Evolutionary conservation across 2,797 vertebrate species (phyloP).

Genomic region (Enteromius radiatus): DNA sequence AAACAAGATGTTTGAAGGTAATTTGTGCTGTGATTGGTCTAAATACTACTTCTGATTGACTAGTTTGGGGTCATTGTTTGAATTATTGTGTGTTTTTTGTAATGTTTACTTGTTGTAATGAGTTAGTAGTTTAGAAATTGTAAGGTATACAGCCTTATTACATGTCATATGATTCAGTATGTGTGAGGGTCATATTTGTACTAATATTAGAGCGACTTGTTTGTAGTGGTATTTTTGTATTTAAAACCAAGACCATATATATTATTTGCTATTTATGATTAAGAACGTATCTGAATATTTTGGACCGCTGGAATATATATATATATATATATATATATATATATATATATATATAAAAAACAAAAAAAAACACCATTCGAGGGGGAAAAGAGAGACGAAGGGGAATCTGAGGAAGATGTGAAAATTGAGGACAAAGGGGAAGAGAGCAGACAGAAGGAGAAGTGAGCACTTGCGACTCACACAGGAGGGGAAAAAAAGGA

Average conservation of each 20-base stretch:
- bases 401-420: conserved; percentile 43
- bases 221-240: conserved; percentile 81
- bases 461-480: conserved; percentile 44
- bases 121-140: conserved; percentile 72
- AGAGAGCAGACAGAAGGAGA: conserved; percentile 34
- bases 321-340: too few species aligned
- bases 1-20: conserved; percentile 82
- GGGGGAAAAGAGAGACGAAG: background rate
- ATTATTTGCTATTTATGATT: conserved; percentile 68
- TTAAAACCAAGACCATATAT: conserved; percentile 65
- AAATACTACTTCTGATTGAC: conserved; percentile 77
- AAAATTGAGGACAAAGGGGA: conserved; percentile 38
- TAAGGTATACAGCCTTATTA: conserved; percentile 77
- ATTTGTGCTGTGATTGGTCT: conserved; percentile 82
- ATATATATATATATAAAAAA: too few species aligned
- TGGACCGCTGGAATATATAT: conserved; percentile 38
- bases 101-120: conserved; percentile 72
- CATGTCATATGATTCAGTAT: conserved; percentile 74
- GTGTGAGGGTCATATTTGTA: conserved; percentile 73
- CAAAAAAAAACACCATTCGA: conserved; percentile 44
- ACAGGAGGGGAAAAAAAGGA: conserved; percentile 8
- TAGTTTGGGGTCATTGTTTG: conserved; percentile 76
- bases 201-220: conserved; percentile 73
- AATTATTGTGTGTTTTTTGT: conserved; percentile 75
- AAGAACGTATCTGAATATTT: conserved; percentile 56